Conservation (phyloP, 2,888 invertebrate species). For the Hesperia comma region DNA sequence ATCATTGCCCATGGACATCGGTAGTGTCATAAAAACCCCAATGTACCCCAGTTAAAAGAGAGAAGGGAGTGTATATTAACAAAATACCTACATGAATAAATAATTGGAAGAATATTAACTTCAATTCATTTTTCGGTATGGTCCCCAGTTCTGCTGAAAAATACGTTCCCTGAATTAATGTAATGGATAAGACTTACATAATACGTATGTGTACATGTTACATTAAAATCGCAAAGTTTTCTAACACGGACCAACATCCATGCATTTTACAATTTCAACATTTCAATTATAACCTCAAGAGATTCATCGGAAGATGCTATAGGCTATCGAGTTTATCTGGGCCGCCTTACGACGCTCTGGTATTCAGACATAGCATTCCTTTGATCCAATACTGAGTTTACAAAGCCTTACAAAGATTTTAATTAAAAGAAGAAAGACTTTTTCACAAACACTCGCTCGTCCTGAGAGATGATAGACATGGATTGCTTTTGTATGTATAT, state of each 20-base stretch:
- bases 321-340: neutral
- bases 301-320: constrained; percentile 7
- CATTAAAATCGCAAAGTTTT: neutral
- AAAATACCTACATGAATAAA: too few relatives aligned
- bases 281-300: neutral
- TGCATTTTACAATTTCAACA: neutral
- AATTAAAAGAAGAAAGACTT: constrained; percentile 28
- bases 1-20: too few relatives aligned
- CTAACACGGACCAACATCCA: neutral
- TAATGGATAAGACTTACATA: too few relatives aligned
- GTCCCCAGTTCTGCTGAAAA: too few relatives aligned
- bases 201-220: too few relatives aligned
- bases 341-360: constrained; percentile 2
- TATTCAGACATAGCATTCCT: constrained; percentile 30
- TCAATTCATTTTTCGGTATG: too few relatives aligned
- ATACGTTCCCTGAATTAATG: too few relatives aligned
- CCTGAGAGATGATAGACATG: constrained; percentile 3
- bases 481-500: neutral
- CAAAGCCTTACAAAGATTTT: constrained; percentile 30
- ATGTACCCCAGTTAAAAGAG: too few relatives aligned
- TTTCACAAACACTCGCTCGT: constrained; percentile 14
- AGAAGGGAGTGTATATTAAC: too few relatives aligned
- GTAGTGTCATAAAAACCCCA: too few relatives aligned
- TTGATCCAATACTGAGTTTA: constrained; percentile 22
- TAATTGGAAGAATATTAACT: too few relatives aligned